A percentile compares a stretch with the other conserved stretches of the same genome.
phyloP scores from a whole-genome alignment of 2,888 invertebrate species.

The Petrolisthes cinctipes region DNA sequence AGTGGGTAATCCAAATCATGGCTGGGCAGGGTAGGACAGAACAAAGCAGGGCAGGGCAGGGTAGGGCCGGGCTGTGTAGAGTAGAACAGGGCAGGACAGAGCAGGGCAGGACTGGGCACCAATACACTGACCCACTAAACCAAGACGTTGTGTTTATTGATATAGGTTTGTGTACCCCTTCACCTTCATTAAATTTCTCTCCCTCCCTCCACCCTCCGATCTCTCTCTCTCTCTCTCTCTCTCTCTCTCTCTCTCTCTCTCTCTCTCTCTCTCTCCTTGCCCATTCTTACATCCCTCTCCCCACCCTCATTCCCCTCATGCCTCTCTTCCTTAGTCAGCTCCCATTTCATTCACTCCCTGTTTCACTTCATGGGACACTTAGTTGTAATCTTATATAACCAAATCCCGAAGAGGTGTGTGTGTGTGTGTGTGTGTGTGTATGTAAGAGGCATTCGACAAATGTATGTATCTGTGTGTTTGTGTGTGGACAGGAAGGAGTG shows the following conservation, averaged over 20 bases:
- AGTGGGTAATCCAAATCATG: too few relatives aligned
- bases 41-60: not conserved
- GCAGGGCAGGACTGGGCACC: not conserved
- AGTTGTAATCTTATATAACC: too few relatives aligned
- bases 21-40: not conserved
- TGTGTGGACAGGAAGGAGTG: too few relatives aligned
- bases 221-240: conserved; percentile 21
- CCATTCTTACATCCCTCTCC: not conserved
- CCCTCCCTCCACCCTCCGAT: conserved; percentile 7
- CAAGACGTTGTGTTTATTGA: not conserved
- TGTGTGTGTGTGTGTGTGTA: too few relatives aligned
- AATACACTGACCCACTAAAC: too few relatives aligned
- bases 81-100: not conserved
- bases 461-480: too few relatives aligned
- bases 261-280: not conserved
- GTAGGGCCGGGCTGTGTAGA: too few relatives aligned
- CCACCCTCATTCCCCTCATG: not conserved
- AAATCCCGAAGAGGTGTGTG: too few relatives aligned
- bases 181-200: not conserved
- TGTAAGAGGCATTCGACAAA: too few relatives aligned
- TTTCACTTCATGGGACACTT: not conserved
- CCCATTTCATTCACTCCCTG: not conserved
- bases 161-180: not conserved
- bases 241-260: not conserved
- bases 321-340: not conserved